Percentiles rank a stretch among this genome's conserved stretches.
phyloP scores from a whole-genome alignment of 1,140 invertebrate species.

The Caerostris darwini region DNA sequence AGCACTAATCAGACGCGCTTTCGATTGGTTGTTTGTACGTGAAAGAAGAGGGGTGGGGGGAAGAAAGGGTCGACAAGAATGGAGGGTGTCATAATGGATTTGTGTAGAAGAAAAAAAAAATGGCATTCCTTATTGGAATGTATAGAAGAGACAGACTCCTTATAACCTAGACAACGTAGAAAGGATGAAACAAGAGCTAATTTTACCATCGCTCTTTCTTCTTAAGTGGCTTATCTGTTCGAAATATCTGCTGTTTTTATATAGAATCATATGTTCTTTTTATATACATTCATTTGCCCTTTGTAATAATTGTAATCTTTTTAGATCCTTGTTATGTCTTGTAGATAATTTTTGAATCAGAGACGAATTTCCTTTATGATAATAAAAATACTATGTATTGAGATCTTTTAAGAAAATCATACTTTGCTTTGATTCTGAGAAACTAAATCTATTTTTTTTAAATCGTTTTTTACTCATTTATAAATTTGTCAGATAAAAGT shows the following conservation, averaged over 20 bases:
- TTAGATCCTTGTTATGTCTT: no score
- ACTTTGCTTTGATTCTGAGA: no score
- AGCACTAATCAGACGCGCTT: conserved; percentile 5
- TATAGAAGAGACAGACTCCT: background rate
- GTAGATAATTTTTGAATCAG: no score
- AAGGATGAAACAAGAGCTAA: background rate
- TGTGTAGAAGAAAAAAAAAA: background rate
- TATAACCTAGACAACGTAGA: background rate
- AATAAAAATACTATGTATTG: no score
- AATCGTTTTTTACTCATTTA: no score
- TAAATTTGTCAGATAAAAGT: no score
- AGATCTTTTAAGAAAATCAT: no score
- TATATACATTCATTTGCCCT: no score
- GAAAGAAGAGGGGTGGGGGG: background rate
- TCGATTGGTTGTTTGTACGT: conserved; percentile 32
- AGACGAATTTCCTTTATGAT: no score
- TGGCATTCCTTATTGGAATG: background rate
- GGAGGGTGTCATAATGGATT: conserved; percentile 16
- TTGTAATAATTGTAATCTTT: no score
- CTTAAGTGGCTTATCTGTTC: background rate
- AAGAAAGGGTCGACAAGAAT: background rate
- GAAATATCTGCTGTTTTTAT: background rate
- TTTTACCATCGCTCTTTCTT: background rate
- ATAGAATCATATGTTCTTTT: no score
- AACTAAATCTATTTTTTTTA: no score